Conservation (phyloP, 2,888 invertebrate genomes). For the Ctena decussata region DNA sequence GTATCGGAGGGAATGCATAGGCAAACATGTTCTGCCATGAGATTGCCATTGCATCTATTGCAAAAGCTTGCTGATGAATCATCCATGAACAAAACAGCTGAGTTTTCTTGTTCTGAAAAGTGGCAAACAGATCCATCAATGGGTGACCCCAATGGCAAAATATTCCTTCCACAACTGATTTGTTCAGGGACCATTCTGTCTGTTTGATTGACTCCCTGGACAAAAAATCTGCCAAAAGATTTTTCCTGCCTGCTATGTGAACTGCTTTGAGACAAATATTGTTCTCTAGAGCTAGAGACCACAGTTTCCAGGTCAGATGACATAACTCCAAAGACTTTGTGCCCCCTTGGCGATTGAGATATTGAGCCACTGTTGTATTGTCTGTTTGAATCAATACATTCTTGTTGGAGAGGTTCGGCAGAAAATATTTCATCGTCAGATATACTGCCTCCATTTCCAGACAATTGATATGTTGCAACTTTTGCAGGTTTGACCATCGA, state of each 20-base stretch:
- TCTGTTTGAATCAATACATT: slow-evolving; percentile 3
- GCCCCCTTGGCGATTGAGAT: background rate
- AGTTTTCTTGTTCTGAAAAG: slow-evolving; percentile 29
- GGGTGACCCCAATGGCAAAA: slow-evolving; percentile 34
- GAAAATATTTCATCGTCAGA: slow-evolving; percentile 31
- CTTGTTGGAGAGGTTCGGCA: background rate
- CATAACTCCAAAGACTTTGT: too few relatives aligned
- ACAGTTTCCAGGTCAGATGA: slow-evolving; percentile 11
- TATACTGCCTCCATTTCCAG: too few relatives aligned
- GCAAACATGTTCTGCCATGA: too few relatives aligned
- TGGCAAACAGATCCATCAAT: slow-evolving; percentile 11
- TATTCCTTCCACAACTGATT: slow-evolving; percentile 17
- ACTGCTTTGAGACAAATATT: slow-evolving; percentile 30
- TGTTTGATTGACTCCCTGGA: background rate
- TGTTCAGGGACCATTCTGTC: slow-evolving; percentile 38
- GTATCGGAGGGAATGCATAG: too few relatives aligned
- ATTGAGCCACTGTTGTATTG: background rate
- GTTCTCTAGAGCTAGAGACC: slow-evolving; percentile 16
- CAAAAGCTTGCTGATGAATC: slow-evolving; percentile 28
- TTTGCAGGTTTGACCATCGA: too few relatives aligned
- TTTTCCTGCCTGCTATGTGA: slow-evolving; percentile 38
- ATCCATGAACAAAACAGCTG: slow-evolving; percentile 37
- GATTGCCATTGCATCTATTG: too few relatives aligned
- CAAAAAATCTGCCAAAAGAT: slow-evolving; percentile 33
- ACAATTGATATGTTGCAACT: too few relatives aligned